Evolutionary conservation across 1,140 invertebrate genomes (phyloP), one percentile per base, ranked within the genome.

Genomic region (Eueides isabella): DNA sequence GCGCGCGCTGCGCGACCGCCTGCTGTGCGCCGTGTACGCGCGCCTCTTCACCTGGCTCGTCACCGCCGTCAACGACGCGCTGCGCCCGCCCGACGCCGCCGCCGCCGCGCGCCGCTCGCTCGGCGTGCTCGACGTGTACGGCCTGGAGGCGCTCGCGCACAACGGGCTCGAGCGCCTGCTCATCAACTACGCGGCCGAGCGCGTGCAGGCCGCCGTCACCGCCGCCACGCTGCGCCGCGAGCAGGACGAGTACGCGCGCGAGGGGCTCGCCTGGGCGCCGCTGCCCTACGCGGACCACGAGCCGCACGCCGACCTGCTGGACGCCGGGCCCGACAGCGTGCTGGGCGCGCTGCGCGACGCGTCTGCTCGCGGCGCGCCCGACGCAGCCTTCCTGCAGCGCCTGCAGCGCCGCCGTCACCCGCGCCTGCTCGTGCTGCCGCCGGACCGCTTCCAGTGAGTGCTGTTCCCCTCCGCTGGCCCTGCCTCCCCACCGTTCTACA

Each of bases 151-250:
- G 55, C 95, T 98, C 72, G 96, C 97, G 76, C 90, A 92, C 74
- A 97, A 97, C 92, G 94, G 94, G 28, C 96, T 97, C 79, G 96
- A 96, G 89, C 97, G 98, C 91, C 95, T 98, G 82, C 95, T 97
- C 68, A 97, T 98, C 80, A 98, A 98, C 94, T 98, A 98, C 91
- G 97, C 97, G 86, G 97, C 97, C 86, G 98, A 98, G 91, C 97
- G 97, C 87, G 94, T 98, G 67, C 97, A 98, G 87, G 96, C 97
- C 82, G 95, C 96, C 76, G 95, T 97, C 78, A 95, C 94, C 33
- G 94, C 94, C 75, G 89, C 95, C 48, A 96, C 96, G 63, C 90
- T 97, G 73, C 96, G 96, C 81, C 94, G 96, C 75, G 96, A 97
- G 90, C 98, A 98, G 91, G 97, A 98, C 81, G 96, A 98, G 83